phyloP scores from a whole-genome alignment of 2,113 vertebrate genomes.

The Actenoides hombroni region DNA sequence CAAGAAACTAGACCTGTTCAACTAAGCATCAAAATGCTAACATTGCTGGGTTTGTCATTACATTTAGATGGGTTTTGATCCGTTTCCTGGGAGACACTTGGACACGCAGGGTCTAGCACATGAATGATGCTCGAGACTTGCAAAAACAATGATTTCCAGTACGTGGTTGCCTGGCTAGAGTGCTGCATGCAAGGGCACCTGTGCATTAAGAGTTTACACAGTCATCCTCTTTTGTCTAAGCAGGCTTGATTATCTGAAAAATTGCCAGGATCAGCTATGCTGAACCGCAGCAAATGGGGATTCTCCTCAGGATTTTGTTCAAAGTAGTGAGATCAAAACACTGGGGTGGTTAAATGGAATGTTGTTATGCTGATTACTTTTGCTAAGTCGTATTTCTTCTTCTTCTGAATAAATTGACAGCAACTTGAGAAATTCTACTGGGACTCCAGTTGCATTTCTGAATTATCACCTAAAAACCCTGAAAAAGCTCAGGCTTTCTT shows the following conservation, averaged over 20 bases:
- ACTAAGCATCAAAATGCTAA: background rate
- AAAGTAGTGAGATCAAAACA: background rate
- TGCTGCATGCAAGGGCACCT: background rate
- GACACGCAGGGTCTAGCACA: background rate
- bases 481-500: background rate
- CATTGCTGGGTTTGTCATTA: background rate
- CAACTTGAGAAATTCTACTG: background rate
- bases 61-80: background rate
- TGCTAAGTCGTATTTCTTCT: background rate
- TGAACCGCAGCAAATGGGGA: background rate
- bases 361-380: background rate
- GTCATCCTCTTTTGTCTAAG: background rate
- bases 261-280: background rate
- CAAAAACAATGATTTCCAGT: background rate
- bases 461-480: background rate
- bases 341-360: background rate
- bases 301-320: background rate
- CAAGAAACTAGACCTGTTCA: background rate
- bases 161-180: background rate
- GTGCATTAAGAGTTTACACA: background rate
- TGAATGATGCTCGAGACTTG: background rate
- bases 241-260: background rate
- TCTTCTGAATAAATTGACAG: background rate
- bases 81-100: background rate
- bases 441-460: background rate